Evolutionary conservation across 2,888 invertebrate genomes (phyloP).

Genomic region (Drosophila maculinotata): DNA sequence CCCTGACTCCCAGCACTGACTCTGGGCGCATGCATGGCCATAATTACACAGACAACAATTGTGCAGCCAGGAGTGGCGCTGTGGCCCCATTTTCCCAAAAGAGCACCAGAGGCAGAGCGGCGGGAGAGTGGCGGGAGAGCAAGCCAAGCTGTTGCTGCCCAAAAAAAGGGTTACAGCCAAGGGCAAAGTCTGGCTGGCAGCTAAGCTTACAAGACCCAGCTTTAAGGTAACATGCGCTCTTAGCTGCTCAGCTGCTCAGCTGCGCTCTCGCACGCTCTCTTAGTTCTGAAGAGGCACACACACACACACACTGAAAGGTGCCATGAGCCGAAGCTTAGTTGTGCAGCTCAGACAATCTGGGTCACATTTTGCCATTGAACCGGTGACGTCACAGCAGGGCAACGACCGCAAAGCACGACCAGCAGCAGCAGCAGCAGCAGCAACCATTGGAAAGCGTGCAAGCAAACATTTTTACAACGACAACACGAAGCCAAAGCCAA

Average conservation of each 20-base stretch:
- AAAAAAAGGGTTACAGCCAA: conserved; percentile 64
- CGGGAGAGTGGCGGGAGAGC: neutral
- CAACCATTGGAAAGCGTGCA: conserved; percentile 78
- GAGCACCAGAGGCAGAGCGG: conserved; percentile 20
- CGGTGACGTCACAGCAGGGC: conserved; percentile 85
- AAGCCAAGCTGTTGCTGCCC: conserved; percentile 24
- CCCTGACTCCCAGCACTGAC: conserved; percentile 5
- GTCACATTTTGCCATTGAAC: conserved; percentile 86
- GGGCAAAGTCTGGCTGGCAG: conserved; percentile 49
- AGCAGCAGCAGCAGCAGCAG: conserved; percentile 60
- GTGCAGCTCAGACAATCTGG: conserved; percentile 85
- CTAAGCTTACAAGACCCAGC: conserved; percentile 37
- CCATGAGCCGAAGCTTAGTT: conserved; percentile 70
- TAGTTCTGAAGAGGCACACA: conserved; percentile 65
- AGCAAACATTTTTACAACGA: conserved; percentile 79
- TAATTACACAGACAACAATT: conserved; percentile 73
- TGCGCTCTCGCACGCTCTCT: conserved; percentile 55
- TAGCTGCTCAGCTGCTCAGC: neutral
- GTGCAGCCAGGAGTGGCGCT: conserved; percentile 41
- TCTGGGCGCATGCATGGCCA: conserved; percentile 53
- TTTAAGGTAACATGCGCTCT: conserved; percentile 34
- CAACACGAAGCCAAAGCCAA: conserved; percentile 60
- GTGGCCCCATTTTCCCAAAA: conserved; percentile 68
- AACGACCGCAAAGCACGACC: conserved; percentile 83
- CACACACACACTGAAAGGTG: conserved; percentile 41